Base-by-base conservation (phyloP, 2,113 vertebrate genomes). In the Hydropotes inermis region DNA sequence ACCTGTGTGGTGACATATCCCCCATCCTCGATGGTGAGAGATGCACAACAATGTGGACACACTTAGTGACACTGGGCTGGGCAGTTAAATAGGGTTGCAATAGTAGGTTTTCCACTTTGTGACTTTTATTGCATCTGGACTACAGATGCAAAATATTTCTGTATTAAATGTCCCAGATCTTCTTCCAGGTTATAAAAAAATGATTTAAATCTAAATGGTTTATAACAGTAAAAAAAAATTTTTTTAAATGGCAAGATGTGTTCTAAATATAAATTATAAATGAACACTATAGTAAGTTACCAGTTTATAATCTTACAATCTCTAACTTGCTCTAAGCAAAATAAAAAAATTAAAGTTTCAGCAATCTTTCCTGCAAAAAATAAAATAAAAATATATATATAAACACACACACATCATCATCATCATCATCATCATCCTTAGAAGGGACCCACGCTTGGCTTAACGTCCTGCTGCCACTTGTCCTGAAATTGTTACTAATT, bases 401-500 rank as follows among this genome's bases (percentile, higher is more conserved):
- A 55, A 6, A 57, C 21, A 70, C 12, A 43, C 12, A 76, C 3
- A 43, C 6, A 43, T 27, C 8, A 67, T 39, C 23, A 74, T n/a
- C 70, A 74, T 39, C 67, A 74, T 70, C n/a, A 25, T 76, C 23
- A 27, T 27, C 36, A 27, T 43, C 39, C 39, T 67, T 54, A 54
- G 43, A 60, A 28, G 45, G 33, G 16, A 30, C 6, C 0, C 11
- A 43, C 0, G 9, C 50, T 89, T 61, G n/a, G 2, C 70, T 95
- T 50, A 61, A 89, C 10, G 5, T 5, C 52, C 8, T 93, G 23
- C 10, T 83, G 28, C 47, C 7, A 45, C 6, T 52, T 43, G 17
- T 58, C 55, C 36, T 91, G 39, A 87, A 90, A 93, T 93, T 89
- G 79, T 89, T 64, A 78, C 23, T 89, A n/a, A 87, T 87, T 82